phyloP scores from a whole-genome alignment of 2,113 vertebrate species.

The Lamprologus sp. region DNA sequence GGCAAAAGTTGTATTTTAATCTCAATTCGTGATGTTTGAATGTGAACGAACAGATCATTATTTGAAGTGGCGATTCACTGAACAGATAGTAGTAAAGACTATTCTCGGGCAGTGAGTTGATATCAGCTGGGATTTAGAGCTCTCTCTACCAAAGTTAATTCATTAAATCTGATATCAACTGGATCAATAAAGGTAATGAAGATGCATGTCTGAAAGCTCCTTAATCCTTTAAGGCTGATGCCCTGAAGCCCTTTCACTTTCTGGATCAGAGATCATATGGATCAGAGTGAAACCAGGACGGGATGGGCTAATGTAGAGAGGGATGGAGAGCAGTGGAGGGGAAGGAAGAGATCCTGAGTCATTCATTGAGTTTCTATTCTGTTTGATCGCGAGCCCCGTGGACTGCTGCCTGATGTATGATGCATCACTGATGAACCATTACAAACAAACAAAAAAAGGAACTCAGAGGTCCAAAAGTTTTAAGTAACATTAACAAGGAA shows the following conservation, averaged over 20 bases:
- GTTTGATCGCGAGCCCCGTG: neutral
- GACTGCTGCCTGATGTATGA: neutral
- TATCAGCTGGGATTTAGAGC: neutral
- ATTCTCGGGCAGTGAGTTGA: neutral
- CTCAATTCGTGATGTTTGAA: neutral
- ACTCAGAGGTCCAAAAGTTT: neutral
- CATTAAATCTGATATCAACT: neutral
- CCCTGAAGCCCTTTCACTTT: neutral
- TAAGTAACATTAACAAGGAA: neutral
- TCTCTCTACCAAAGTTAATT: neutral
- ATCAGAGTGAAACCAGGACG: neutral
- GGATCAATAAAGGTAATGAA: neutral
- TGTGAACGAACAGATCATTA: neutral
- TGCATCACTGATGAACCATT: neutral
- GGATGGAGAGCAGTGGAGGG: neutral
- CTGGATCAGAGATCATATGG: neutral
- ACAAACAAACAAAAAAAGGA: neutral
- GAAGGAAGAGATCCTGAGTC: neutral
- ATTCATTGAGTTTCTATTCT: neutral
- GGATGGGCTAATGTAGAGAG: neutral
- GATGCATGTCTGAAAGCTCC: neutral
- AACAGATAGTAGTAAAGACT: neutral
- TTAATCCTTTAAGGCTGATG: neutral
- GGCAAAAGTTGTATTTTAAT: neutral
- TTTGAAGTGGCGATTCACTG: neutral